Conservation (phyloP, 2,797 vertebrate species). For the Poecilia gillii region DNA sequence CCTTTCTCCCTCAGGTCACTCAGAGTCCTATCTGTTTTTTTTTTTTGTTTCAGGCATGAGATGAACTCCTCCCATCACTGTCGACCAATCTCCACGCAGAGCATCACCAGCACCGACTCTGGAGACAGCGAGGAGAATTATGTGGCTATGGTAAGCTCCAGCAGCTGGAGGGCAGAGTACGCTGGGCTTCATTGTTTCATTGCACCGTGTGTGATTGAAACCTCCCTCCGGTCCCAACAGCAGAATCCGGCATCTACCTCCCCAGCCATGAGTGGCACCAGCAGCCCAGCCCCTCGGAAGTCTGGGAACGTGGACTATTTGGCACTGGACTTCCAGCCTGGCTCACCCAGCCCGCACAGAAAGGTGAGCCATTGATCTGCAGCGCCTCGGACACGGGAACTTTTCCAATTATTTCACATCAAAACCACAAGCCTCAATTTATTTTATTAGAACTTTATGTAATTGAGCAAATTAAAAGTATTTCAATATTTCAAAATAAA, state of each 20-base stretch:
- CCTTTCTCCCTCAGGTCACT: constrained; percentile 33
- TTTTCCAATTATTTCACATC: background rate
- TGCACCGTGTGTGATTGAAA: constrained; percentile 48
- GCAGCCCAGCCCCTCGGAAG: constrained; percentile 95
- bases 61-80: constrained; percentile 92
- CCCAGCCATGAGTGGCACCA: constrained; percentile 93
- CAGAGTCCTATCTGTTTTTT: constrained; percentile 19
- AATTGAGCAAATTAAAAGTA: background rate
- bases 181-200: constrained; percentile 7
- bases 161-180: constrained; percentile 27
- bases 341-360: constrained; percentile 94
- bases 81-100: constrained; percentile 96
- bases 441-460: background rate
- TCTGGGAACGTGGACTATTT: constrained; percentile 96
- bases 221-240: constrained; percentile 71
- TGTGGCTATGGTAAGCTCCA: constrained; percentile 92
- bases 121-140: constrained; percentile 99
- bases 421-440: background rate
- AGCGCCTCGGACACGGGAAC: background rate
- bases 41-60: constrained; percentile 79
- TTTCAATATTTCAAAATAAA: background rate
- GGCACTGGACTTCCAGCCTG: constrained; percentile 95
- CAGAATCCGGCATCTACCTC: constrained; percentile 98
- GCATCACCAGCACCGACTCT: constrained; percentile 99
- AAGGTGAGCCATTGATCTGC: constrained; percentile 83